Conservation (phyloP, 1,140 invertebrate genomes). For the Trachymyrmex septentrionalis region DNA sequence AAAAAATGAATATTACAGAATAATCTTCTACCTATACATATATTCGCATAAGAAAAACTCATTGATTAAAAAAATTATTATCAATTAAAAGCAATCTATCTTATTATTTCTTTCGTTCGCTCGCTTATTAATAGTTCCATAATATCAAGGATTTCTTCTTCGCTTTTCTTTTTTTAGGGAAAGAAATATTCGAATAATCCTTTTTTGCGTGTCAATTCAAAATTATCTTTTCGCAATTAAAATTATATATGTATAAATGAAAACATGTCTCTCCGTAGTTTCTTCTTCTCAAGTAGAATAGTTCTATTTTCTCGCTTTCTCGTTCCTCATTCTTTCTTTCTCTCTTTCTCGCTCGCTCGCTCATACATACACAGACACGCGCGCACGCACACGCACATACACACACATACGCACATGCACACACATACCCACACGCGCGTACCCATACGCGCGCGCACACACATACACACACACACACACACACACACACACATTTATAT, state of each 20-base stretch:
- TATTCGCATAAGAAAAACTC: constrained; percentile 71
- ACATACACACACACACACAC: too few relatives aligned
- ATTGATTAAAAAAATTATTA: constrained; percentile 71
- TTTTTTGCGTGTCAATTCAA: constrained; percentile 15
- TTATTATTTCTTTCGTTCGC: constrained; percentile 57
- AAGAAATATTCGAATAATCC: constrained; percentile 44
- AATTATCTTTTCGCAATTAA: constrained; percentile 70
- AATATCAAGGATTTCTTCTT: constrained; percentile 55
- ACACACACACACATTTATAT: neutral
- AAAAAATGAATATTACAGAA: constrained; percentile 48
- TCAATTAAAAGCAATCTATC: constrained; percentile 71
- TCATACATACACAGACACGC: neutral
- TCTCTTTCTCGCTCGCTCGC: constrained; percentile 49
- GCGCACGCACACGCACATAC: too few relatives aligned
- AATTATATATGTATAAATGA: constrained; percentile 77
- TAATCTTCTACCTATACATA: constrained; percentile 65
- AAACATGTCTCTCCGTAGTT: constrained; percentile 68
- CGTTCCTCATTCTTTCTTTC: constrained; percentile 3
- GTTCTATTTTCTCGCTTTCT: constrained; percentile 53
- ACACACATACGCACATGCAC: too few relatives aligned
- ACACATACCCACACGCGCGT: too few relatives aligned
- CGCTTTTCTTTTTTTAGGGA: constrained; percentile 21
- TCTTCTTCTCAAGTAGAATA: constrained; percentile 65
- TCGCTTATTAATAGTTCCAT: constrained; percentile 63
- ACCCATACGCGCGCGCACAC: too few relatives aligned